phyloP scores from a whole-genome alignment of 1,140 invertebrate genomes.

The Drosophila subobscura region DNA sequence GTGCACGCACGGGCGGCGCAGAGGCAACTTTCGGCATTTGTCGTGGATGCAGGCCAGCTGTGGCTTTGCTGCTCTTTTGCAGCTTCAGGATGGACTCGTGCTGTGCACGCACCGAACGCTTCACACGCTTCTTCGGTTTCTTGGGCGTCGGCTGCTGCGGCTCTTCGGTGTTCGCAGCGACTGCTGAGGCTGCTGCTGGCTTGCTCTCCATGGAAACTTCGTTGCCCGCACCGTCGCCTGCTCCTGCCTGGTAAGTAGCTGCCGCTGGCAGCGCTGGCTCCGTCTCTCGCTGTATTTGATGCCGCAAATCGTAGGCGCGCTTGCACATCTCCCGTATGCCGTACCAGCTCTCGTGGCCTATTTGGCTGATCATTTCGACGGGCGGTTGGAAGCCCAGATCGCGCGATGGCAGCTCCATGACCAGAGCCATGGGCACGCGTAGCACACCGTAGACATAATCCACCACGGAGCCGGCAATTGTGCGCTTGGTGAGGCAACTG shows the following conservation, averaged over 20 bases:
- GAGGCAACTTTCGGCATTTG: slow-evolving; percentile 15
- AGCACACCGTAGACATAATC: slow-evolving; percentile 88
- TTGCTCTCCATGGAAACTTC: background rate
- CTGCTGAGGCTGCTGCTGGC: slow-evolving; percentile 3
- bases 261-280: slow-evolving; percentile 45
- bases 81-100: slow-evolving; percentile 45
- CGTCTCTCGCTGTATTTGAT: slow-evolving; percentile 40
- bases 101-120: slow-evolving; percentile 25
- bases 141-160: slow-evolving; percentile 25
- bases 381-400: slow-evolving; percentile 87
- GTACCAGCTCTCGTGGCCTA: slow-evolving; percentile 85
- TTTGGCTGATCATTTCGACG: slow-evolving; percentile 85
- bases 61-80: slow-evolving; percentile 27
- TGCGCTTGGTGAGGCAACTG: slow-evolving; percentile 83
- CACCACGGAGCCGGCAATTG: slow-evolving; percentile 88
- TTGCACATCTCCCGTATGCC: slow-evolving; percentile 82
- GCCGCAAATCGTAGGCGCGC: slow-evolving; percentile 58
- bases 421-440: slow-evolving; percentile 87
- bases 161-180: background rate
- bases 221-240: background rate
- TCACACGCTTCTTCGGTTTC: slow-evolving; percentile 49
- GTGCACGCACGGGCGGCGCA: slow-evolving; percentile 6
- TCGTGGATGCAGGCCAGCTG: background rate
- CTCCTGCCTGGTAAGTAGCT: background rate
- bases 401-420: slow-evolving; percentile 88